Evolutionary conservation across 2,888 invertebrate genomes (phyloP).

Genomic region (Lingula anatina): DNA sequence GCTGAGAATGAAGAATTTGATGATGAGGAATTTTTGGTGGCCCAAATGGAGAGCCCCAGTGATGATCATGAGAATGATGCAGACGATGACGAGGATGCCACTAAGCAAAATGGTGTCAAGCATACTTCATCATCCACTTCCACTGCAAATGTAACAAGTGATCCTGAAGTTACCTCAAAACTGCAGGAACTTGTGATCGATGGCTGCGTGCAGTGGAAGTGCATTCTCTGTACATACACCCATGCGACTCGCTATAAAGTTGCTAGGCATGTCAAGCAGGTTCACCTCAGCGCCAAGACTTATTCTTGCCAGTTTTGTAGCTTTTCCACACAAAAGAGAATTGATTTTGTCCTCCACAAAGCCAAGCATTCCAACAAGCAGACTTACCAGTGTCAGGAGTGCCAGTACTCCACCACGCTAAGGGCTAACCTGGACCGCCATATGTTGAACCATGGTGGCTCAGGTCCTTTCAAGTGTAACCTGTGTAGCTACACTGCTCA

Average conservation of each 20-base stretch:
- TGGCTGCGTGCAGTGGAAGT: background rate
- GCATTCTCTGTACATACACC: background rate
- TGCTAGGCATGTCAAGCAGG: slow-evolving; percentile 64
- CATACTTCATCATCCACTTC: no score
- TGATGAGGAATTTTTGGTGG: background rate
- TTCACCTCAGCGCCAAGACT: slow-evolving; percentile 73
- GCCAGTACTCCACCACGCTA: slow-evolving; percentile 88
- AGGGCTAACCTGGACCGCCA: slow-evolving; percentile 89
- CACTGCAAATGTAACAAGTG: no score
- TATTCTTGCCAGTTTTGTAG: slow-evolving; percentile 87
- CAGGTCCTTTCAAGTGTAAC: slow-evolving; percentile 28
- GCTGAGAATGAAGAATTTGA: background rate
- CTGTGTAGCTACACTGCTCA: slow-evolving; percentile 40
- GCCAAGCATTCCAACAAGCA: slow-evolving; percentile 25
- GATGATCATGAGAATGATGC: background rate
- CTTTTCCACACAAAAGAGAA: slow-evolving; percentile 77
- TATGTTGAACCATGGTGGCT: slow-evolving; percentile 55
- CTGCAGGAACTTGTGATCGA: background rate
- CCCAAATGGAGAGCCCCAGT: background rate
- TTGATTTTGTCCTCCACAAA: slow-evolving; percentile 71
- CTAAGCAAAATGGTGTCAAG: background rate
- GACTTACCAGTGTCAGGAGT: slow-evolving; percentile 76
- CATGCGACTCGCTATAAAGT: background rate
- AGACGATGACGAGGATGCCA: background rate
- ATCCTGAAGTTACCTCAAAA: no score